Percentiles rank a stretch among this genome's conserved stretches.
phyloP scores from a whole-genome alignment of 2,888 invertebrate genomes.

The Deilephila porcellus region DNA sequence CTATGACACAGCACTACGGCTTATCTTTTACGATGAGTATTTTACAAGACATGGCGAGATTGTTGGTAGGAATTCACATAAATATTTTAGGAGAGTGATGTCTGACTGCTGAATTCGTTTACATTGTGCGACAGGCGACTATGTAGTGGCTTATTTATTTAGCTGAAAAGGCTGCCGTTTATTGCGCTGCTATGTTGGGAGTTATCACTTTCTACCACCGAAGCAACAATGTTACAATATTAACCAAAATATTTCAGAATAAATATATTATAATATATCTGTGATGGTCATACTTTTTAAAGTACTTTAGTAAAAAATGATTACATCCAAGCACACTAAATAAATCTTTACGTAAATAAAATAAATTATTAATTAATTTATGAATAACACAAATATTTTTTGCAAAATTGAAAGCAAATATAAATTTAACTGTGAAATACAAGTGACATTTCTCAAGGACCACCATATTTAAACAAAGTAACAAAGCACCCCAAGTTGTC shows the following conservation, averaged over 20 bases:
- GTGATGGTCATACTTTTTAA: too few species aligned
- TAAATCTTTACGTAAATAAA: too few species aligned
- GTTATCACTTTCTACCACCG: neutral
- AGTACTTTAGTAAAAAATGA: too few species aligned
- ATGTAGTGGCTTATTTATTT: slow-evolving; percentile 7
- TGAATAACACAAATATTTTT: too few species aligned
- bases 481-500: slow-evolving; percentile 34
- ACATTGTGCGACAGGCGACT: slow-evolving; percentile 17
- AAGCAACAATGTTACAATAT: too few species aligned
- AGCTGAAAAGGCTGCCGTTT: neutral
- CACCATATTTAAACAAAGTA: slow-evolving; percentile 40
- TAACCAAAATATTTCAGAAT: too few species aligned
- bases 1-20: slow-evolving; percentile 44
- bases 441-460: neutral
- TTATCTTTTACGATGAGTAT: slow-evolving; percentile 32
- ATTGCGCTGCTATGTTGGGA: neutral
- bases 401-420: too few species aligned
- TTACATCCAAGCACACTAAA: too few species aligned
- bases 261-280: too few species aligned
- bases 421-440: neutral
- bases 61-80: slow-evolving; percentile 22
- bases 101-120: slow-evolving; percentile 23
- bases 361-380: too few species aligned
- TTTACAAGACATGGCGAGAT: slow-evolving; percentile 28
- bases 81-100: slow-evolving; percentile 26